Base-by-base conservation (phyloP, 2,888 invertebrate genomes). In the Phyto melanocephala region DNA sequence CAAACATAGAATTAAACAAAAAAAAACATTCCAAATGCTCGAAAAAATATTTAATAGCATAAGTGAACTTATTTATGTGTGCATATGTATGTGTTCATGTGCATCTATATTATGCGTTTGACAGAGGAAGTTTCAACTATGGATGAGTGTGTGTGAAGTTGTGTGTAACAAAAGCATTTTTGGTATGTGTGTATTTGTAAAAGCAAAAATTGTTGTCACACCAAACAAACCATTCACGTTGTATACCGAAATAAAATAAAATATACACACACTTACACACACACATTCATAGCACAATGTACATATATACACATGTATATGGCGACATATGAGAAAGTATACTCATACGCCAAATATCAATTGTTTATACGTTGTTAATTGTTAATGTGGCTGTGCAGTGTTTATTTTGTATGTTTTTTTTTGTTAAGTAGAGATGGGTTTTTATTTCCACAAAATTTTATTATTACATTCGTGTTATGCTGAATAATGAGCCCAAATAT, bases 401-500 rank as follows among this genome's bases (percentile, higher is more conserved):
- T 47, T 5, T 35, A n/a, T 24, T 1, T 7, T 54, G 6, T 33
- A 20, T 28, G 20, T 17, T 0, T 47, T 10, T 42, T 50, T 65
- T 28, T 50, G 42, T 37, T 50, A 35, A 42, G 17, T 42, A 22
- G 42, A 35, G 1, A 1, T 35, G 7, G 3, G 6, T 33, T 45
- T 28, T 33, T 52, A n/a, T 52, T 62, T n/a, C 37, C 24, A 47
- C n/a, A 75, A 75, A 82, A 75, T 70, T 71, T 79, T 60, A 79
- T 82, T 82, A 79, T 79, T 71, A 79, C 71, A 71, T 40, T 71
- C 17, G 47, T 79, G 65, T 79, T 71, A 60, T 82, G 65, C 75
- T 76, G 45, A 82, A 71, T 82, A 82, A 82, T 82, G 79, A 82
- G 70, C 75, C 60, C 60, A 75, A 76, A 71, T 76, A 82, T 75